Evolutionary conservation across 1,140 invertebrate species (phyloP).

Genomic region (Anoplophora glabripennis): DNA sequence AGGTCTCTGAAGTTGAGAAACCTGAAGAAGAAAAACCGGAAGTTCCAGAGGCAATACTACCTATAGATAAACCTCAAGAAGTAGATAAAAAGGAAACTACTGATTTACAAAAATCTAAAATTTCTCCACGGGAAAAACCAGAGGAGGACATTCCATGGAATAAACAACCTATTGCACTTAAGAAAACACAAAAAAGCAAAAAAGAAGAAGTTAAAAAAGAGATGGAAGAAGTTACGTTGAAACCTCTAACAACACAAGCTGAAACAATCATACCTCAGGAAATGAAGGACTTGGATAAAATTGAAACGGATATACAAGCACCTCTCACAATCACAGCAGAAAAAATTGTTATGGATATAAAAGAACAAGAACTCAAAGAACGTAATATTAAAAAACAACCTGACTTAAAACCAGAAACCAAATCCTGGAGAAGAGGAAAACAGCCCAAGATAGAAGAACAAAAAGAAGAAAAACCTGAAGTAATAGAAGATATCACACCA

Average conservation of each 20-base stretch:
- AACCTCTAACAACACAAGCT: conserved; percentile 37
- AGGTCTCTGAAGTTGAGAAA: conserved; percentile 1
- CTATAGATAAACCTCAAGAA: no score
- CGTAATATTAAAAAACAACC: conserved; percentile 10
- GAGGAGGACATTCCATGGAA: conserved; percentile 32
- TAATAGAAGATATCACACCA: conserved; percentile 15
- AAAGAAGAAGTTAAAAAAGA: conserved; percentile 42
- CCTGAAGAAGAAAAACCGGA: conserved; percentile 14
- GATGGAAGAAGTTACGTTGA: conserved; percentile 50
- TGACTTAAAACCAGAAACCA: conserved; percentile 11
- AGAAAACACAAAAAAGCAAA: conserved; percentile 52
- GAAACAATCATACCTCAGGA: no score
- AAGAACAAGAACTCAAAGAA: conserved; percentile 40
- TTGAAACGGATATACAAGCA: no score
- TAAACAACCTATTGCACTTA: conserved; percentile 50
- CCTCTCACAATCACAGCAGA: conserved; percentile 26
- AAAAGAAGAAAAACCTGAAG: conserved; percentile 19
- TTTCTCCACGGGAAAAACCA: conserved; percentile 46
- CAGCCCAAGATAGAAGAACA: conserved; percentile 23
- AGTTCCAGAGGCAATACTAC: conserved; percentile 38
- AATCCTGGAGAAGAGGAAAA: conserved; percentile 25
- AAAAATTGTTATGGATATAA: conserved; percentile 29
- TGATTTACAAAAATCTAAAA: conserved; percentile 31
- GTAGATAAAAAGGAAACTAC: conserved; percentile 46
- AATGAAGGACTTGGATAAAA: no score